phyloP scores from a whole-genome alignment of 2,888 invertebrate genomes.

The Spodoptera littoralis region DNA sequence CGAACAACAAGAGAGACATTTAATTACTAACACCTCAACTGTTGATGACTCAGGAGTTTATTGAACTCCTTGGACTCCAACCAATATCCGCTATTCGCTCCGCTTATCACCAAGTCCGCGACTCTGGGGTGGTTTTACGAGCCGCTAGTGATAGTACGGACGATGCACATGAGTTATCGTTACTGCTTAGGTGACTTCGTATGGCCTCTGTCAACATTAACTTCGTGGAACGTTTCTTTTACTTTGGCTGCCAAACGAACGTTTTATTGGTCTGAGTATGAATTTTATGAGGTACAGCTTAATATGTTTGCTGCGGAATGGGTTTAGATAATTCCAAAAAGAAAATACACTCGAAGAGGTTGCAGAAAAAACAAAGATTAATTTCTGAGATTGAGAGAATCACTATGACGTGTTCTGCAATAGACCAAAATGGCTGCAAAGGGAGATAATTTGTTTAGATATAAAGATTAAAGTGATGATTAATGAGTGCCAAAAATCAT shows the following conservation, averaged over 20 bases:
- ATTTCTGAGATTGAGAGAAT: no score
- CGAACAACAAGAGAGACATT: no score
- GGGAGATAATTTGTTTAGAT: no score
- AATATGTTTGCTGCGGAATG: constrained; percentile 8
- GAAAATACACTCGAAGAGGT: neutral
- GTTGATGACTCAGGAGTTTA: no score
- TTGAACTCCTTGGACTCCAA: no score
- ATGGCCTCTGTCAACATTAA: constrained; percentile 60
- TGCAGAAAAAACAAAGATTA: neutral
- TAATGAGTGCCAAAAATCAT: no score
- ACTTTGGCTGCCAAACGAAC: constrained; percentile 50
- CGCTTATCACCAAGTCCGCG: constrained; percentile 30
- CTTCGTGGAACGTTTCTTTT: constrained; percentile 45
- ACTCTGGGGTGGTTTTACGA: constrained; percentile 68
- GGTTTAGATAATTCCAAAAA: no score
- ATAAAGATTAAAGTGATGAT: no score
- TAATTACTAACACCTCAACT: no score
- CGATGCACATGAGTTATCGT: constrained; percentile 73
- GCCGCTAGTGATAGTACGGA: constrained; percentile 71
- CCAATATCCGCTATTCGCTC: no score
- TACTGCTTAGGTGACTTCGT: constrained; percentile 71
- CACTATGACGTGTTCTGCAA: no score
- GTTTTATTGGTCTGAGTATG: constrained; percentile 45
- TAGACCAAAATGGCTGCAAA: no score
- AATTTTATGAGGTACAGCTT: constrained; percentile 37